Evolutionary conservation across 2,113 vertebrate species (phyloP).

Genomic region (Myotis davidii): DNA sequence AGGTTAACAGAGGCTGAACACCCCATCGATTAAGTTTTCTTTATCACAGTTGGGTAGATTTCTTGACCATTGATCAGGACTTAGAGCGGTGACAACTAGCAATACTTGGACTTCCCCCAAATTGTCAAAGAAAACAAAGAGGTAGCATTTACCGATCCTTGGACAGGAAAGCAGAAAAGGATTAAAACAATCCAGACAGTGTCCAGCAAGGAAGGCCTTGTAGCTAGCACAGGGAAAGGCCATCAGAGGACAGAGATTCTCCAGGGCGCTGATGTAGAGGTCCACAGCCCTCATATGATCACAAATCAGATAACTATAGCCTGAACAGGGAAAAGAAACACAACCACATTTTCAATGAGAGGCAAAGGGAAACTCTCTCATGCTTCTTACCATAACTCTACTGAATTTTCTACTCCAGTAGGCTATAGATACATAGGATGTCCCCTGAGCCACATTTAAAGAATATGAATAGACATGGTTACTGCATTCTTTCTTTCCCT

Average conservation of each 20-base stretch:
- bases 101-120: background rate
- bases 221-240: constrained; percentile 93
- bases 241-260: constrained; percentile 85
- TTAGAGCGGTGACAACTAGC: background rate
- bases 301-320: constrained; percentile 93
- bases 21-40: background rate
- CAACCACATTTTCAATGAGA: background rate
- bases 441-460: background rate
- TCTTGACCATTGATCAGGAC: background rate
- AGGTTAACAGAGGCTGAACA: background rate
- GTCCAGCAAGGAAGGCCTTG: constrained; percentile 89
- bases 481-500: background rate
- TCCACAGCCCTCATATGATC: constrained; percentile 97
- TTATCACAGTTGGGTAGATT: background rate
- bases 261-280: constrained; percentile 93
- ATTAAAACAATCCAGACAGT: constrained; percentile 88
- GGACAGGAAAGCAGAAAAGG: constrained; percentile 89
- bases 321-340: constrained; percentile 80
- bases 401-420: background rate
- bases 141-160: constrained; percentile 88
- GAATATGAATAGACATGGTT: background rate
- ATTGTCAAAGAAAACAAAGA: background rate
- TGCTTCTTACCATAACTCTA: background rate
- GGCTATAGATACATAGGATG: constrained; percentile 10
- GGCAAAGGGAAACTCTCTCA: constrained; percentile 31